Conservation (phyloP, 2,888 invertebrate species). For the Cantharis nigra region DNA sequence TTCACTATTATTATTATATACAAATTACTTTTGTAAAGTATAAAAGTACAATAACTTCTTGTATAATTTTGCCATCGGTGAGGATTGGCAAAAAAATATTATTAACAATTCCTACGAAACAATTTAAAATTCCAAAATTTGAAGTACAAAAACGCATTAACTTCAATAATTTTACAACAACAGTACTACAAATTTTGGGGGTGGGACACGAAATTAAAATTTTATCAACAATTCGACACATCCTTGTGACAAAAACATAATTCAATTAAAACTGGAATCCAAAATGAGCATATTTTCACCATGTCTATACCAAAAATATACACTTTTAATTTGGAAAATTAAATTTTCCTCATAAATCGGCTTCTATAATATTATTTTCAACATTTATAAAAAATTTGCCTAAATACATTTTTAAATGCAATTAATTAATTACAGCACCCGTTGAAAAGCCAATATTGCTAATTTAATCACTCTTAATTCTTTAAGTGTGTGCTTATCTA, state of each 20-base stretch:
- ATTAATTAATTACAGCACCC: conserved; percentile 23
- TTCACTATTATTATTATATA: conserved; percentile 18
- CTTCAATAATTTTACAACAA: conserved; percentile 8
- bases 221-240: not conserved
- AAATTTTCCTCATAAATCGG: not conserved
- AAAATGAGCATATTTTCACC: not conserved
- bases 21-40: conserved; percentile 23
- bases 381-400: not conserved
- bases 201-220: not conserved
- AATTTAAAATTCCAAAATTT: not conserved
- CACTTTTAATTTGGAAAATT: not conserved
- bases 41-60: conserved; percentile 20
- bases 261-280: not conserved
- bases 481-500: conserved; percentile 11
- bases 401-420: conserved; percentile 17
- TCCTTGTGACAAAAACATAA: not conserved
- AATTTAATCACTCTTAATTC: conserved; percentile 25
- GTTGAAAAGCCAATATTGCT: conserved; percentile 25
- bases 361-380: not conserved
- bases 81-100: not conserved
- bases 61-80: not conserved
- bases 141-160: not conserved
- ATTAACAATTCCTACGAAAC: not conserved
- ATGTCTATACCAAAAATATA: not conserved
- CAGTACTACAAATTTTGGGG: conserved; percentile 19